These are phyloP conservation scores for Menidia beryllina DNA, from an alignment of 2,113 vertebrate genomes.

Conservation along the genomic window DNA sequence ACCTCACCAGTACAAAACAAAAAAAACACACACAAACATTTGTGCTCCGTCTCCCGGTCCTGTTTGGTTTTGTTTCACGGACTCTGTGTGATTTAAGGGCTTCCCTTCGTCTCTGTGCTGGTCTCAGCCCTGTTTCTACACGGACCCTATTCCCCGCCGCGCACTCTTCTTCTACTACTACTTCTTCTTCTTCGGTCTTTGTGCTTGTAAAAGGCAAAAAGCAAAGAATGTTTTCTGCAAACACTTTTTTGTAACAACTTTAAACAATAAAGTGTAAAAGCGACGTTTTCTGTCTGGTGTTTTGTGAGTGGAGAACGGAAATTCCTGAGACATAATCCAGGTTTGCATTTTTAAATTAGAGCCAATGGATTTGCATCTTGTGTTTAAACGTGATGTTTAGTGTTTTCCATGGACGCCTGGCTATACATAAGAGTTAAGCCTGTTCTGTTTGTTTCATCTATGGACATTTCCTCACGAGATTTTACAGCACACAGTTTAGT, in stretches of 20 bases:
- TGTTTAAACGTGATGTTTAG: too few relatives aligned
- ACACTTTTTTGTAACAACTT: slow-evolving; percentile 84
- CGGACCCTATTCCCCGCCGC: background rate
- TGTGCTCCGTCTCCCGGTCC: slow-evolving; percentile 9
- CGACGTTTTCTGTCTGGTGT: slow-evolving; percentile 28
- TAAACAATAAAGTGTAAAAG: slow-evolving; percentile 84
- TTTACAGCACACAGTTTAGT: too few relatives aligned
- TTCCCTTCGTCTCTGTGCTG: slow-evolving; percentile 54
- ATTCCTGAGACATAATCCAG: too few relatives aligned
- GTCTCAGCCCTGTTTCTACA: slow-evolving; percentile 23
- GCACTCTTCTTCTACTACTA: too few relatives aligned
- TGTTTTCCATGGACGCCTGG: too few relatives aligned
- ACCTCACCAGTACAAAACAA: slow-evolving; percentile 33
- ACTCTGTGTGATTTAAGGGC: slow-evolving; percentile 66
- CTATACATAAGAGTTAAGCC: too few relatives aligned
- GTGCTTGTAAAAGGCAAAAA: slow-evolving; percentile 70
- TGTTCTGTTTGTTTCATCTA: too few relatives aligned
- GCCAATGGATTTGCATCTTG: too few relatives aligned
- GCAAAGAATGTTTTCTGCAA: slow-evolving; percentile 78
- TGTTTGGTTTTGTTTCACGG: background rate
- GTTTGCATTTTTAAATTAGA: too few relatives aligned
- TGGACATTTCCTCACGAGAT: too few relatives aligned
- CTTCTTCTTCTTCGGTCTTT: slow-evolving; percentile 35
- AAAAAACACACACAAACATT: too few relatives aligned
- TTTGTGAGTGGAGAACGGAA: slow-evolving; percentile 11